These are phyloP conservation scores for Gastracanthus pulcherrimus DNA, from an alignment of 2,888 invertebrate genomes.

Conservation along the genomic window DNA sequence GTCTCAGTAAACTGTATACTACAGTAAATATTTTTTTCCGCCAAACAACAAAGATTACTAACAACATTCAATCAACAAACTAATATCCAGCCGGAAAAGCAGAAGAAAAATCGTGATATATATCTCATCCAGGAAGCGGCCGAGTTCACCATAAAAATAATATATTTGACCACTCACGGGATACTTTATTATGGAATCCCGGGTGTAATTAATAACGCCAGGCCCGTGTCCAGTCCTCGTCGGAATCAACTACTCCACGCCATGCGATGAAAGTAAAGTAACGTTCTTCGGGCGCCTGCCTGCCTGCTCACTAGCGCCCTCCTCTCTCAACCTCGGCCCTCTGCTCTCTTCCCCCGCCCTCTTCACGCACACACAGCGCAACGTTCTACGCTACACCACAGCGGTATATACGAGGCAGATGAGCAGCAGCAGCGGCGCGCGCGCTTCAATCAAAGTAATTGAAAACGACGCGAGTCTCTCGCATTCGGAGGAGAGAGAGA, in stretches of 20 bases:
- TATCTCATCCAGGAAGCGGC: not conserved
- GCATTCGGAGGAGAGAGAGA: too few relatives aligned
- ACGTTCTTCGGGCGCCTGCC: constrained; percentile 2
- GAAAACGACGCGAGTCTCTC: constrained; percentile 58
- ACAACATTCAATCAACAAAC: too few relatives aligned
- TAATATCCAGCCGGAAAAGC: not conserved
- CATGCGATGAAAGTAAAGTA: constrained; percentile 49
- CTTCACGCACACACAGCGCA: not conserved
- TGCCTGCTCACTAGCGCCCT: constrained; percentile 52
- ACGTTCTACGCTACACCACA: too few relatives aligned
- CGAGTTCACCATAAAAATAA: constrained; percentile 36
- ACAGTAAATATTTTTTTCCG: too few relatives aligned
- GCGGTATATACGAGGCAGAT: not conserved
- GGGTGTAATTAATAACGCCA: constrained; percentile 46
- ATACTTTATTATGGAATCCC: constrained; percentile 26
- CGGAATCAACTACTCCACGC: constrained; percentile 52
- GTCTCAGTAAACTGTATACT: too few relatives aligned
- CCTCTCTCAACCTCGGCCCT: not conserved
- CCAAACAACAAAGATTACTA: too few relatives aligned
- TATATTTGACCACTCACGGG: not conserved
- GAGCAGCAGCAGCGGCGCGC: not conserved
- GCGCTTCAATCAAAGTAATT: constrained; percentile 58
- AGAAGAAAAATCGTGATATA: not conserved
- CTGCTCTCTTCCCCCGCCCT: not conserved
- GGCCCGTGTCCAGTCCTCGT: constrained; percentile 36